Conservation (phyloP, 2,113 vertebrate genomes). For the Poecile atricapillus region DNA sequence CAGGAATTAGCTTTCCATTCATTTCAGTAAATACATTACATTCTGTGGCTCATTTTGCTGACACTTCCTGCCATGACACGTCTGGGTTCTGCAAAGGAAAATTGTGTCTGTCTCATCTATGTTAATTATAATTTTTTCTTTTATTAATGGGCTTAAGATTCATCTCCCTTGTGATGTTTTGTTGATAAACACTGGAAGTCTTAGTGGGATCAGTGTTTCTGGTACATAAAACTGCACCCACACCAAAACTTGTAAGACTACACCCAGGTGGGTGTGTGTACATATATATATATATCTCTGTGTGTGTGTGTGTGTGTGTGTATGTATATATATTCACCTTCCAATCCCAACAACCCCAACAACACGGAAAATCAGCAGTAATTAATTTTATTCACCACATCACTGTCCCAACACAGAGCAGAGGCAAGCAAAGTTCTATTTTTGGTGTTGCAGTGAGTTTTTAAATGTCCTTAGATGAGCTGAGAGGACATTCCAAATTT, state of each 20-base stretch:
- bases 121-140: background rate
- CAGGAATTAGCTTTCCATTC: background rate
- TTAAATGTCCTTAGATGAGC: background rate
- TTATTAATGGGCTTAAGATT: background rate
- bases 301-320: too few species aligned
- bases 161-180: background rate
- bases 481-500: background rate
- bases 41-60: background rate
- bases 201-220: background rate
- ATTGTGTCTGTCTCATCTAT: background rate
- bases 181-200: background rate
- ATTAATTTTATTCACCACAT: background rate
- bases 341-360: background rate
- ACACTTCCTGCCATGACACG: background rate
- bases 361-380: fast-evolving
- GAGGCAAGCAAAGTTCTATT: background rate
- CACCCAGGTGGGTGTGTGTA: background rate
- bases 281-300: background rate
- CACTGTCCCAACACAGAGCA: background rate
- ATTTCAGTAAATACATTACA: background rate
- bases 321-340: too few species aligned
- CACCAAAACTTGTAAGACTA: background rate
- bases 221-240: background rate
- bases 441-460: background rate
- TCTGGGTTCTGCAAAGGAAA: background rate